Base-by-base conservation (phyloP, 2,113 vertebrate species). In the Leptobrachium leishanense region DNA sequence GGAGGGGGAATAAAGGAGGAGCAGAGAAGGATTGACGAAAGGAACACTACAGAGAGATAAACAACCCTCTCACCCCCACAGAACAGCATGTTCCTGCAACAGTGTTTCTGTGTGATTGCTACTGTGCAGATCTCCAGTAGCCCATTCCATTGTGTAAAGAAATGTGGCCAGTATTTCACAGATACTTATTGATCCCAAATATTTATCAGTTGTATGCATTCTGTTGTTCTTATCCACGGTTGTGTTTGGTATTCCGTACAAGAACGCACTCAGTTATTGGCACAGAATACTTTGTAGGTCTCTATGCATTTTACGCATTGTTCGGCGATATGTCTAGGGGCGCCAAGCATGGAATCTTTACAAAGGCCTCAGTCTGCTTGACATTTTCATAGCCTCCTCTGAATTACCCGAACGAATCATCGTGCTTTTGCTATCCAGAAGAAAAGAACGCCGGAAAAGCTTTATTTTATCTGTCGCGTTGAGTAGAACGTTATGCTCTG, bases 31-130 rank as follows among this genome's bases (percentile, higher is more conserved):
- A 68, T 59, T 43, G 43, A 79, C 20, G 55, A 70, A 50, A 68
- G 57, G 41, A 80, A 74, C 65, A 81, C 64, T 42, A 54, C 72
- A 68, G 78, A 50, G 64, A 67, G 53, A 68, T 20, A 81, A 81
- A 74, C 77, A 80, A 72, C 72, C 44, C 62, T 64, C 77, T 54
- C 63, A 57, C 63, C 63, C 71, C 64, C 65, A 50, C 63, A 59
- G 63, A 74, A 68, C 62, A 80, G 50, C 41, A 71, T 74, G 70
- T 74, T 74, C 63, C 44, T 9, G 46, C 62, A 79, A 57, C 70
- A 68, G 40, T 68, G 59, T 40, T 50, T 15, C 63, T 68, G 46
- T 41, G 43, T 57, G 64, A 44, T n/a, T 41, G 63, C 71, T 80
- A 74, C 70, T 74, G 15, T 11, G 68, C 13, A 70, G 13, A 50